Evolutionary conservation across 2,888 invertebrate species (phyloP).

Genomic region (Zonitis immaculata): DNA sequence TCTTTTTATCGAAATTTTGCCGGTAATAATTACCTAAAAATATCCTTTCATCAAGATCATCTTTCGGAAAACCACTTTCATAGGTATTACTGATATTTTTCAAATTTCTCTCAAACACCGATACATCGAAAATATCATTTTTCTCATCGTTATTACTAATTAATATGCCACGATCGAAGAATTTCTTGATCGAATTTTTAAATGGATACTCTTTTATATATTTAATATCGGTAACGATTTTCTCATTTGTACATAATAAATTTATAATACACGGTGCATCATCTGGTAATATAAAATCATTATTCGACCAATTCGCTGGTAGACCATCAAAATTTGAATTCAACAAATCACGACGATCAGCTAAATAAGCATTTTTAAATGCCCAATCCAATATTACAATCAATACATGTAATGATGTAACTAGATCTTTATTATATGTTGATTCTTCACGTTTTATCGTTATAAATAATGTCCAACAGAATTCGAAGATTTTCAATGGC

Average conservation of each 20-base stretch:
- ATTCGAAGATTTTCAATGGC: slow-evolving; percentile 80
- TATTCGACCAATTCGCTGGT: slow-evolving; percentile 62
- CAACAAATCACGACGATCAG: slow-evolving; percentile 77
- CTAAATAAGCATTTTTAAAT: slow-evolving; percentile 78
- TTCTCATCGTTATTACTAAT: slow-evolving; percentile 67
- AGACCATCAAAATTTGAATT: slow-evolving; percentile 80
- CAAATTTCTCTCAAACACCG: slow-evolving; percentile 78
- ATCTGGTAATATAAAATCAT: slow-evolving; percentile 55
- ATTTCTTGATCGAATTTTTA: slow-evolving; percentile 69
- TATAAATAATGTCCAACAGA: slow-evolving; percentile 91
- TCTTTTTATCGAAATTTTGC: no score
- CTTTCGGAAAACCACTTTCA: slow-evolving; percentile 85
- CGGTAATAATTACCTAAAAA: slow-evolving; percentile 71
- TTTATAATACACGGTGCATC: slow-evolving; percentile 75
- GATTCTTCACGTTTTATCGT: slow-evolving; percentile 84
- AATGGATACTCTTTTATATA: slow-evolving; percentile 86
- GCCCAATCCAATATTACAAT: slow-evolving; percentile 88
- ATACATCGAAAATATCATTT: slow-evolving; percentile 70
- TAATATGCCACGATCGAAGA: slow-evolving; percentile 70
- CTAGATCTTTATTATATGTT: slow-evolving; percentile 84
- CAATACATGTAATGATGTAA: slow-evolving; percentile 89
- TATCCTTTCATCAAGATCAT: slow-evolving; percentile 95
- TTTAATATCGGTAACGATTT: slow-evolving; percentile 78
- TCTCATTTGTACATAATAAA: slow-evolving; percentile 25
- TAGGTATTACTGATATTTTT: slow-evolving; percentile 83